Evolutionary conservation across 2,113 vertebrate species (phyloP), one percentile per base, ranked within the genome.

Genomic region (Xerus inauris): DNA sequence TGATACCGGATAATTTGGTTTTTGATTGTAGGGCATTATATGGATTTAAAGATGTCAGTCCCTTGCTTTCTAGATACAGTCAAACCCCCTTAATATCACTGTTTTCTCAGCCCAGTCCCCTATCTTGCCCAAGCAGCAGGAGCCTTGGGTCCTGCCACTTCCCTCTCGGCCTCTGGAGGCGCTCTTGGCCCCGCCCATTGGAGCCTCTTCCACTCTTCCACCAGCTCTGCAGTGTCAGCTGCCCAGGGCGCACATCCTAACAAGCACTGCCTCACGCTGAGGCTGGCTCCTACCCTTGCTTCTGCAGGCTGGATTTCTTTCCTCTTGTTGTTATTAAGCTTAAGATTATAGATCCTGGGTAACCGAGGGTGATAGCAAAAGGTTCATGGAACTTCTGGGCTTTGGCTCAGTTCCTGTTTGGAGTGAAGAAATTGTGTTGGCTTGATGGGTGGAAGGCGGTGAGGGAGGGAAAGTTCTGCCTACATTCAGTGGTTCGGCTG

Each of bases 21-120:
- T 97, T 94, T 97, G 92, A 92, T 20, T 89, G 93, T n/a, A 94
- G 88, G 77, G 62, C 76, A 85, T 95, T 88, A 87, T 83, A 73
- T 35, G 72, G 92, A 76, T 97, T 97, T 97, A 93, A 95, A 97
- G 92, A 82, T 94, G 81, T 87, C 88, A 47, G 92, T 94, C 95
- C 96, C 80, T 94, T 95, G 89, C 96, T 95, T 79, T 94, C 1
- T 0, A 12, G 7, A 93, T 96, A n/a, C 5, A 86, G 22, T 75
- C 96, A 95, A 94, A 93, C 77, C 40, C 54, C 77, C 92, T 94
- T 80, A 93, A 59, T 72, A 47, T n/a, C 16, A 1, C 54, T 57
- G 57, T 49, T 54, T 84, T 96, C 82, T 62, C 12, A 22, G 17
- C 0, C 0, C 22, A 2, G 17, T 87, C 54, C 20, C 19, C 19